These are phyloP conservation scores for Meta bourneti DNA, from an alignment of 2,888 invertebrate species.

Conservation along the genomic window DNA sequence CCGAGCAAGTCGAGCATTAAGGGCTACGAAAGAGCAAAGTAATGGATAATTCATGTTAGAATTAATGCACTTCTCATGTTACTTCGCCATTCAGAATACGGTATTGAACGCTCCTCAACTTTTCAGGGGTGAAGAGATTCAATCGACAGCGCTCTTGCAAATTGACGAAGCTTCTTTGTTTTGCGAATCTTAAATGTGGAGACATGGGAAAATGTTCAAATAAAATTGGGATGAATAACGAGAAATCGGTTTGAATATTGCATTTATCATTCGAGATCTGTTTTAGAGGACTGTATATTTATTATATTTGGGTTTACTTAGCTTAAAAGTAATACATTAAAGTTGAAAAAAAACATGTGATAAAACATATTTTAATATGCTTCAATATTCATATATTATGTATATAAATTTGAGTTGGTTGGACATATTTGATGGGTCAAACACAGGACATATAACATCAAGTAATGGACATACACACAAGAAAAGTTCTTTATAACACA, in stretches of 20 bases:
- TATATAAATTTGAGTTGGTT: too few species aligned
- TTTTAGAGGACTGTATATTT: too few species aligned
- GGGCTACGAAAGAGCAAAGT: constrained; percentile 20
- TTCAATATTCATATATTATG: too few species aligned
- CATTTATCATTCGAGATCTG: neutral
- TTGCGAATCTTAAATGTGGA: neutral
- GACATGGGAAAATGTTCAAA: neutral
- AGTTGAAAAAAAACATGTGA: too few species aligned
- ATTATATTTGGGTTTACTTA: too few species aligned
- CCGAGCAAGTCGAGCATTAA: constrained; percentile 18
- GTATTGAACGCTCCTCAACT: constrained; percentile 13
- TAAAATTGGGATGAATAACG: neutral
- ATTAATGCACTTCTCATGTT: constrained; percentile 59
- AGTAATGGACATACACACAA: too few species aligned
- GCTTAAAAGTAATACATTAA: too few species aligned
- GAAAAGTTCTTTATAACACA: too few species aligned
- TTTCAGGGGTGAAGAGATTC: neutral
- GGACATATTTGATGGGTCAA: too few species aligned
- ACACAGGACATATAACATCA: too few species aligned
- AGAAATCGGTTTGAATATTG: neutral
- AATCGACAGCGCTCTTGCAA: neutral
- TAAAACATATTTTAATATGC: too few species aligned
- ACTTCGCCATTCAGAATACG: constrained; percentile 6
- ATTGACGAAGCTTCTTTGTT: neutral
- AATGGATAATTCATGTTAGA: constrained; percentile 61